phyloP scores from a whole-genome alignment of 2,113 vertebrate species.

The Microtus pennsylvanicus region DNA sequence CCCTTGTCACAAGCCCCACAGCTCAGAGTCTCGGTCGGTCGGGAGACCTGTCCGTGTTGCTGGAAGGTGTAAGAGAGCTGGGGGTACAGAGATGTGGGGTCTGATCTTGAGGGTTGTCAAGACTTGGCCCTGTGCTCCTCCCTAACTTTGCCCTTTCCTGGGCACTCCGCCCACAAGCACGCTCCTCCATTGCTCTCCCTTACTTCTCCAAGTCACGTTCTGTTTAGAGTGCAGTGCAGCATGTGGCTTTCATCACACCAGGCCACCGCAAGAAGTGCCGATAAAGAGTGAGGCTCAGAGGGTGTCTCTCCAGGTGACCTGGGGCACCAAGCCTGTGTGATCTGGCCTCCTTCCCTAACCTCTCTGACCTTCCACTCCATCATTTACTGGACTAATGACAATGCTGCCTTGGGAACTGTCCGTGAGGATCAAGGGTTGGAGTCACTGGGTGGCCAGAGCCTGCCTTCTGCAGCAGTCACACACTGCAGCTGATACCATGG shows the following conservation, averaged over 20 bases:
- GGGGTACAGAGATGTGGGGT: background rate
- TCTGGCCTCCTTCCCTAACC: background rate
- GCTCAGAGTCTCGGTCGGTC: background rate
- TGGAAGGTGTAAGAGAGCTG: background rate
- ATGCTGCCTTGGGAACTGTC: fast-evolving
- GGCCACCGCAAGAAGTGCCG: background rate
- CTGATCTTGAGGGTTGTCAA: background rate
- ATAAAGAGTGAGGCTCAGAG: background rate
- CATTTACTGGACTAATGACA: fast-evolving
- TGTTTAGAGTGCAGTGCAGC: background rate
- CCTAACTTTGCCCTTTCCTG: background rate
- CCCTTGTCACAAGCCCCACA: background rate
- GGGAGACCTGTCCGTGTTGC: background rate
- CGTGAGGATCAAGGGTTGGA: background rate
- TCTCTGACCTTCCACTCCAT: background rate
- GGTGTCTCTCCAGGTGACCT: background rate
- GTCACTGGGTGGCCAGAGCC: fast-evolving
- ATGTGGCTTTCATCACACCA: background rate
- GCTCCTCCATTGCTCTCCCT: background rate
- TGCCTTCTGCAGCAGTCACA: background rate
- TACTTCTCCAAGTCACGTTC: background rate
- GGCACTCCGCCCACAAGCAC: background rate
- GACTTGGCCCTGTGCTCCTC: background rate
- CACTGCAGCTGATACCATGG: background rate
- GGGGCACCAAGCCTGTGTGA: background rate